A percentile compares a stretch with the other conserved stretches of the same genome.
Conservation (phyloP, 1,140 invertebrate genomes). For the Bacillus rossius region DNA sequence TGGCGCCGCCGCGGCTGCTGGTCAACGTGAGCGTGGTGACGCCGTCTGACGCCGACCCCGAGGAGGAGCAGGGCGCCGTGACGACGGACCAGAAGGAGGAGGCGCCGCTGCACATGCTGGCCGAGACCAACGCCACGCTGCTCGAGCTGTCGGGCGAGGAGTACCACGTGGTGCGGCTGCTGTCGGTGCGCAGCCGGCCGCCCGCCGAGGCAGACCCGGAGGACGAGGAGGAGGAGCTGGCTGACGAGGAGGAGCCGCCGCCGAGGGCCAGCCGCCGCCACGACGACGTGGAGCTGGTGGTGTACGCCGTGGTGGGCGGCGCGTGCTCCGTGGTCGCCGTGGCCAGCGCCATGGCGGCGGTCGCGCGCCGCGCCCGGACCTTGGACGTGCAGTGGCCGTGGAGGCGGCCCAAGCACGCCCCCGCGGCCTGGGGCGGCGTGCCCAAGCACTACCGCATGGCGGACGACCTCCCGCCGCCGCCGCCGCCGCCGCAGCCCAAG, state of each 20-base stretch:
- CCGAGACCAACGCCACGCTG: conserved; percentile 36
- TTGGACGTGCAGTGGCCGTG: conserved; percentile 29
- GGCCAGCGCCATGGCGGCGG: conserved; percentile 21
- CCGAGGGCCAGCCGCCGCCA: conserved; percentile 20
- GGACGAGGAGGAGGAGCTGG: neutral
- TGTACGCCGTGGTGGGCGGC: conserved; percentile 29
- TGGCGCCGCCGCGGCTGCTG: conserved; percentile 31
- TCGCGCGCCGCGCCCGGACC: conserved; percentile 20
- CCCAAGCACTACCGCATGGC: neutral
- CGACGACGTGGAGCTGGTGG: conserved; percentile 29
- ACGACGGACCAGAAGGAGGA: conserved; percentile 18
- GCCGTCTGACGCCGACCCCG: conserved; percentile 15
- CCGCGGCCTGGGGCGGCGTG: conserved; percentile 6
- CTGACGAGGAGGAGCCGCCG: conserved; percentile 12
- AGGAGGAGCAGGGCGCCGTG: conserved; percentile 4
- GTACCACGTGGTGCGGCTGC: conserved; percentile 31
- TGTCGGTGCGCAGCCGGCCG: conserved; percentile 24
- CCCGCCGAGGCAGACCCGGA: conserved; percentile 14
- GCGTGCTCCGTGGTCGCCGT: conserved; percentile 25
- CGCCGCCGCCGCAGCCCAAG: conserved; percentile 22
- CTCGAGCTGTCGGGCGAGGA: conserved; percentile 37
- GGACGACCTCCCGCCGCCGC: neutral
- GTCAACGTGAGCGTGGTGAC: conserved; percentile 34
- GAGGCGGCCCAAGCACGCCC: conserved; percentile 23
- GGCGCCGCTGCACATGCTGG: conserved; percentile 31